phyloP scores from a whole-genome alignment of 2,113 vertebrate genomes.

The Cheirogaleus medius region DNA sequence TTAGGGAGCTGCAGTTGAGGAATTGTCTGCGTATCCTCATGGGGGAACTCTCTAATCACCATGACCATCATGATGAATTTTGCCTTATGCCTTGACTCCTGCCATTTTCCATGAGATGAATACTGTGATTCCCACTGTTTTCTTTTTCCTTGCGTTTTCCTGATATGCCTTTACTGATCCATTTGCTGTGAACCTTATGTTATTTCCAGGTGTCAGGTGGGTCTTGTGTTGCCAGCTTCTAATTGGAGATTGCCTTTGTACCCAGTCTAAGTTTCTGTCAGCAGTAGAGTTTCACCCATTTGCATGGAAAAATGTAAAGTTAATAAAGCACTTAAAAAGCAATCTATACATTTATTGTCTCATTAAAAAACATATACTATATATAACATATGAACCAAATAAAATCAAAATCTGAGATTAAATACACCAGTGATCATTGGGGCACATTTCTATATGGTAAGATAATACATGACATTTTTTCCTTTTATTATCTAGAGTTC shows the following conservation, averaged over 20 bases:
- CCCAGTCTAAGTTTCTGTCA: constrained; percentile 63
- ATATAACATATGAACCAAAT: neutral
- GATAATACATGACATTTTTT: neutral
- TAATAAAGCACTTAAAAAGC: constrained; percentile 73
- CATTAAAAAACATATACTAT: neutral
- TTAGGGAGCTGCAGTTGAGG: constrained; percentile 73
- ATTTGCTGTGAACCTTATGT: constrained; percentile 61
- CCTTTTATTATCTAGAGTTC: constrained; percentile 9
- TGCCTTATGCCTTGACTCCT: constrained; percentile 76
- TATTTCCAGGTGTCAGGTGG: constrained; percentile 61
- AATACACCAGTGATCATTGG: neutral
- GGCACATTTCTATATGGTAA: neutral
- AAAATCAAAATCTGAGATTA: neutral
- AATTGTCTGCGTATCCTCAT: constrained; percentile 71
- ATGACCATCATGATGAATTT: constrained; percentile 75
- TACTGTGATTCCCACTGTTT: constrained; percentile 62
- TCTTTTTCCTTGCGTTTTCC: constrained; percentile 54
- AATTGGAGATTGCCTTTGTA: constrained; percentile 54
- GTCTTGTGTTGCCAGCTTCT: constrained; percentile 58
- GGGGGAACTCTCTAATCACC: constrained; percentile 71
- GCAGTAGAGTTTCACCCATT: constrained; percentile 43
- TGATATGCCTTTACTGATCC: constrained; percentile 47
- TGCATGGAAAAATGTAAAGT: constrained; percentile 74
- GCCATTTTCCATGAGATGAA: constrained; percentile 52
- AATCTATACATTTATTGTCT: constrained; percentile 53